These are phyloP conservation scores for Diarsia dahlii DNA, from an alignment of 2,888 invertebrate species.

Conservation along the genomic window DNA sequence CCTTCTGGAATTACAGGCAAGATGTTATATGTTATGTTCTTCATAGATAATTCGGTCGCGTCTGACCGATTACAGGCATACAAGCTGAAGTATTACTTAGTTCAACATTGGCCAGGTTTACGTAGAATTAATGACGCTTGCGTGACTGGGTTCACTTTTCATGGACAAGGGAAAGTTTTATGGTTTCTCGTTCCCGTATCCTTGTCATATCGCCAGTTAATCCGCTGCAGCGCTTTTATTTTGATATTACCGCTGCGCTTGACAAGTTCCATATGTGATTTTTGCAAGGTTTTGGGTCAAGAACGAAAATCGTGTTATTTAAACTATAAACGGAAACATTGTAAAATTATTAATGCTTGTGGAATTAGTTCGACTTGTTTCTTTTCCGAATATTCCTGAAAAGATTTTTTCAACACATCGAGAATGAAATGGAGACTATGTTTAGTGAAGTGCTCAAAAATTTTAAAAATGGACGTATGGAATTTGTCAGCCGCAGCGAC, in stretches of 20 bases:
- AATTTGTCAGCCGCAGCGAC: no score
- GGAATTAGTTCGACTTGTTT: no score
- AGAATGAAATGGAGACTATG: no score
- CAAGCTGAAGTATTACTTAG: slow-evolving; percentile 60
- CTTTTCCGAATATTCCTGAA: no score
- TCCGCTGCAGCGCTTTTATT: slow-evolving; percentile 73
- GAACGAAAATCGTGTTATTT: no score
- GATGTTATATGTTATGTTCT: not conserved
- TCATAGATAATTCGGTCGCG: slow-evolving; percentile 75
- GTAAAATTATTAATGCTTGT: no score
- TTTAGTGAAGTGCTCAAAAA: no score
- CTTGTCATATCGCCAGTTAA: slow-evolving; percentile 73
- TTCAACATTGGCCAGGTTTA: slow-evolving; percentile 72
- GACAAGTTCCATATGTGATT: no score
- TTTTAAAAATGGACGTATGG: no score
- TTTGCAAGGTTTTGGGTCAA: no score
- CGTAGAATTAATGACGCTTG: slow-evolving; percentile 81
- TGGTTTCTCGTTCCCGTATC: slow-evolving; percentile 75
- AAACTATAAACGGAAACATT: no score
- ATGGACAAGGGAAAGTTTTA: slow-evolving; percentile 85
- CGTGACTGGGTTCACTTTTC: slow-evolving; percentile 87
- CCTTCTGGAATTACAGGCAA: not conserved
- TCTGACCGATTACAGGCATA: slow-evolving; percentile 78
- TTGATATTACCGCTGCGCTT: slow-evolving; percentile 14
- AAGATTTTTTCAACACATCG: no score